Evolutionary conservation across 1,140 invertebrate species (phyloP).

Genomic region (Radopholus similis): DNA sequence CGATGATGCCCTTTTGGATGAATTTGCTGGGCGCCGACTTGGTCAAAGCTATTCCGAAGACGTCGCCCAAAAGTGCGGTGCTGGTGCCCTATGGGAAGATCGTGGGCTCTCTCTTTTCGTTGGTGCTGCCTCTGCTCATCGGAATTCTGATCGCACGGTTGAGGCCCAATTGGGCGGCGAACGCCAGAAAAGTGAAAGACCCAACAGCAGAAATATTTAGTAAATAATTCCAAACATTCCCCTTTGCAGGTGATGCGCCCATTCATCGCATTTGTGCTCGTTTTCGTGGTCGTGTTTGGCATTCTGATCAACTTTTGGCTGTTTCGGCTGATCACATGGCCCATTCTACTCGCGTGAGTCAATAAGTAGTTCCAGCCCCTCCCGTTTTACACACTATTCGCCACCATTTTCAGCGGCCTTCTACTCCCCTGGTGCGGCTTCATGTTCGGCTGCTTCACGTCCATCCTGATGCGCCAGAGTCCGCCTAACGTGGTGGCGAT

Average conservation of each 20-base stretch:
- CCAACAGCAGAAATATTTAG: conserved; percentile 38
- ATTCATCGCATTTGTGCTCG: conserved; percentile 75
- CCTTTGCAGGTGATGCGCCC: conserved; percentile 81
- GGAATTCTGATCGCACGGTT: conserved; percentile 67
- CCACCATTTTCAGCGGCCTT: conserved; percentile 70
- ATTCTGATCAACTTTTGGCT: conserved; percentile 84
- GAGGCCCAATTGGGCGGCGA: conserved; percentile 66
- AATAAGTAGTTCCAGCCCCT: no score
- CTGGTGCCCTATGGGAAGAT: conserved; percentile 78
- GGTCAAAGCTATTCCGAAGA: no score
- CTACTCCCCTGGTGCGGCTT: conserved; percentile 83
- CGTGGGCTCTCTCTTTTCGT: conserved; percentile 70
- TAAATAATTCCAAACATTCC: no score
- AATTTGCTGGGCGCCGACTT: conserved; percentile 80
- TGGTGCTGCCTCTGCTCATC: conserved; percentile 78
- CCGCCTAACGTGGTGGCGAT: conserved; percentile 72
- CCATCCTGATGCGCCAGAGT: conserved; percentile 46
- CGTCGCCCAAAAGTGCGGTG: no score
- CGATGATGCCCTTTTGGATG: conserved; percentile 88
- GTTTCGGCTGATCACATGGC: conserved; percentile 77
- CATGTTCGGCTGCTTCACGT: conserved; percentile 67
- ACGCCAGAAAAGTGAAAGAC: conserved; percentile 64
- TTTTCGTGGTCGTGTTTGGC: conserved; percentile 86
- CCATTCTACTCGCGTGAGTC: conserved; percentile 48
- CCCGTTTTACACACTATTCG: neutral